Percentiles rank a stretch among this genome's conserved stretches.
Evolutionary conservation across 2,888 invertebrate genomes (phyloP).

Genomic region (Pardosa pseudoannulata): DNA sequence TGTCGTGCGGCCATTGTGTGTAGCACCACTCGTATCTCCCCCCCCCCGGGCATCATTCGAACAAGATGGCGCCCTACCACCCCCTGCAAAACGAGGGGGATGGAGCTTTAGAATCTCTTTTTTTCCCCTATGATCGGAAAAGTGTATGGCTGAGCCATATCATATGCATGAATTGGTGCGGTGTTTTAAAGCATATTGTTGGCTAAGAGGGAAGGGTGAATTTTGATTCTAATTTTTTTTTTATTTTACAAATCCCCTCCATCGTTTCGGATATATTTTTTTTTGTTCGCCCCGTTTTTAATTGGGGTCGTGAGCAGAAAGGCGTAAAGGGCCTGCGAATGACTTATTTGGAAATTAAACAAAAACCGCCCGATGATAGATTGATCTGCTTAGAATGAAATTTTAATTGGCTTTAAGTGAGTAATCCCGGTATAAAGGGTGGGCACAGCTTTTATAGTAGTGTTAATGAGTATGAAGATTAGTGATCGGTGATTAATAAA

Average conservation of each 20-base stretch:
- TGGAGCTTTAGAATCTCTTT: neutral
- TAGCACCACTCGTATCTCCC: constrained; percentile 34
- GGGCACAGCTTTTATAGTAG: no score
- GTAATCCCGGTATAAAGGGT: neutral
- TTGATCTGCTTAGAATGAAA: neutral
- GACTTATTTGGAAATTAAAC: neutral
- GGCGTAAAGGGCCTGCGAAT: neutral
- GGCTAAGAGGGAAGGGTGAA: neutral
- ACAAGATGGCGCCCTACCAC: constrained; percentile 57
- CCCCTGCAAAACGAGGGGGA: constrained; percentile 20
- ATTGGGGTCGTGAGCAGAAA: neutral
- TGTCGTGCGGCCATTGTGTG: constrained; percentile 71
- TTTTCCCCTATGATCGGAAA: neutral
- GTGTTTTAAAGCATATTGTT: constrained; percentile 16
- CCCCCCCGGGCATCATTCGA: constrained; percentile 64
- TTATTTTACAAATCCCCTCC: no score
- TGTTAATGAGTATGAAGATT: no score
- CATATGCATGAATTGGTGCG: constrained; percentile 5
- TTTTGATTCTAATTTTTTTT: neutral
- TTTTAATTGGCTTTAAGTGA: neutral
- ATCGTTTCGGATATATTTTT: no score
- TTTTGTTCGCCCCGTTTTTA: neutral
- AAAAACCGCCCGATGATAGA: neutral
- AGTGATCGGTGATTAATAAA: no score
- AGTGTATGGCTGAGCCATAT: constrained; percentile 4